Conservation (phyloP, 2,113 vertebrate species). For the Ictalurus punctatus region DNA sequence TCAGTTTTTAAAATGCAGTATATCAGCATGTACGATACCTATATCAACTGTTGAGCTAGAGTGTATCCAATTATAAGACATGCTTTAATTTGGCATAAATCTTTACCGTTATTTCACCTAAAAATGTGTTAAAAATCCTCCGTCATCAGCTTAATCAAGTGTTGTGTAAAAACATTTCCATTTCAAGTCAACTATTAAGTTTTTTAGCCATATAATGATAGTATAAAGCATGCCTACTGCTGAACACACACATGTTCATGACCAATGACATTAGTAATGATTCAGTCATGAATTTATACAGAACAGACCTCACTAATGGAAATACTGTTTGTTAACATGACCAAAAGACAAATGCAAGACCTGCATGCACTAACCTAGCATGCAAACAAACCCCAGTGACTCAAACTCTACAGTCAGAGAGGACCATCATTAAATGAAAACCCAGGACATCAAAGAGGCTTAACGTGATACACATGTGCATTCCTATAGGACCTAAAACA, state of each 20-base stretch:
- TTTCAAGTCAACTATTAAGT: neutral
- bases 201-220: neutral
- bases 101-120: neutral
- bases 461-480: neutral
- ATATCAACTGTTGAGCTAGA: neutral
- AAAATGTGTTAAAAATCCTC: neutral
- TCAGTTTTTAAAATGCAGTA: neutral
- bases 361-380: neutral
- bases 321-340: slow-evolving; percentile 26
- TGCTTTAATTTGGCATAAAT: neutral
- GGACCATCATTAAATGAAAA: neutral
- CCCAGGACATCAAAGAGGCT: neutral
- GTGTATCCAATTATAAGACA: neutral
- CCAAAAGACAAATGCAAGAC: slow-evolving; percentile 20
- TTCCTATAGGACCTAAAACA: neutral
- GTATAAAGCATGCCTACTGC: neutral
- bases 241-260: neutral
- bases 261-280: slow-evolving; percentile 15
- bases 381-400: neutral
- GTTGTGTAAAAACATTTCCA: neutral
- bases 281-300: slow-evolving; percentile 33
- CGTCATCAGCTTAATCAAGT: neutral
- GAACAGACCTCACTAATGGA: slow-evolving; percentile 14
- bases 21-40: neutral
- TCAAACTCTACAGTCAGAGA: neutral